A percentile compares a stretch with the other conserved stretches of the same genome.
phyloP scores from a whole-genome alignment of 2,113 vertebrate species.

The Onychostruthus taczanowskii region DNA sequence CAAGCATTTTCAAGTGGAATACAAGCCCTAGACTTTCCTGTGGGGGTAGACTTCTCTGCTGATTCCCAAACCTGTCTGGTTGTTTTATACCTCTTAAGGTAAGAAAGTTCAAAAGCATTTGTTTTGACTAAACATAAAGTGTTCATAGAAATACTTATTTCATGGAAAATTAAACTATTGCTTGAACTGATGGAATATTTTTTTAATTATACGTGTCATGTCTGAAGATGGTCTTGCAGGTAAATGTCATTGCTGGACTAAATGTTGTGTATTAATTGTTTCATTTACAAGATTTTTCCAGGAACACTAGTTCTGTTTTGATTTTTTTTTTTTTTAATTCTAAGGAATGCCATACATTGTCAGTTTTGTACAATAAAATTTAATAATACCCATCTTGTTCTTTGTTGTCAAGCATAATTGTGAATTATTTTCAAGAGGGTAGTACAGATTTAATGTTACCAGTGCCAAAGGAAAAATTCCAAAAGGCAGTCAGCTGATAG shows the following conservation, averaged over 20 bases:
- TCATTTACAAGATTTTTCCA: slow-evolving; percentile 57
- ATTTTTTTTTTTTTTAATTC: background rate
- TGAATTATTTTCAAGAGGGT: slow-evolving; percentile 20
- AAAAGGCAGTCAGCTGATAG: background rate
- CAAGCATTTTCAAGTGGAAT: slow-evolving; percentile 31
- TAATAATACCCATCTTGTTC: slow-evolving; percentile 22
- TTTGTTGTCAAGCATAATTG: slow-evolving; percentile 52
- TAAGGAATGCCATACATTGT: slow-evolving; percentile 53
- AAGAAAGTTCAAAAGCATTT: slow-evolving; percentile 60
- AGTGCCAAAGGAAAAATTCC: slow-evolving; percentile 32
- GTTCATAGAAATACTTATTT: slow-evolving; percentile 74
- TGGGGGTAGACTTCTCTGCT: slow-evolving; percentile 46
- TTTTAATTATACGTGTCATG: slow-evolving; percentile 65
- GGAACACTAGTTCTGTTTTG: slow-evolving; percentile 14
- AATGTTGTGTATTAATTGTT: slow-evolving; percentile 53
- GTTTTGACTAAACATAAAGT: slow-evolving; percentile 63
- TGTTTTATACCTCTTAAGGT: slow-evolving; percentile 38
- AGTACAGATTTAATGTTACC: background rate
- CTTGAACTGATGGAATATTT: slow-evolving; percentile 72
- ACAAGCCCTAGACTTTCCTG: background rate
- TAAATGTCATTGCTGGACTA: slow-evolving; percentile 44
- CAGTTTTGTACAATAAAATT: slow-evolving; percentile 59
- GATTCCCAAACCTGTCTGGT: slow-evolving; percentile 53
- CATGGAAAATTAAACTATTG: slow-evolving; percentile 65
- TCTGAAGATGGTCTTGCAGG: slow-evolving; percentile 59